Conservation (phyloP, 2,113 vertebrate genomes). For the Taxidea taxus region DNA sequence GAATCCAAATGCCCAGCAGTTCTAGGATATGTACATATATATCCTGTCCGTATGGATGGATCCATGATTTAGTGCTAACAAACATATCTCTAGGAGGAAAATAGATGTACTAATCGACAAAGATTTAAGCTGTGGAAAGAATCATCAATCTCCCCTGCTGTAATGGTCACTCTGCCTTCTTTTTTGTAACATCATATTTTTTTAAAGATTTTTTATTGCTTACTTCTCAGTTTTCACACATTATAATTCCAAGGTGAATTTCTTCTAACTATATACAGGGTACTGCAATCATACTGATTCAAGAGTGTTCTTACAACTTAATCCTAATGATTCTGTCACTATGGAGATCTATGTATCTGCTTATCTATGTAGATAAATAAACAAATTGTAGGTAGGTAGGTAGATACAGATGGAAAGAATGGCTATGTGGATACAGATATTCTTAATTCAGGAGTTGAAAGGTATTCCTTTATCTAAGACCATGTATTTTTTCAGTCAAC, state of each 20-base stretch:
- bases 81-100: conserved; percentile 71
- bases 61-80: conserved; percentile 76
- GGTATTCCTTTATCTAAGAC: not conserved
- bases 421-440: not conserved
- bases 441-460: not conserved
- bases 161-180: conserved; percentile 62
- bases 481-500: not conserved
- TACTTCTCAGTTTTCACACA: conserved; percentile 16
- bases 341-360: not conserved
- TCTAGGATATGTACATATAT: conserved; percentile 61
- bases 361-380: not conserved
- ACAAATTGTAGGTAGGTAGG: not conserved
- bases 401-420: not conserved
- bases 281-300: not conserved
- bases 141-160: conserved; percentile 72
- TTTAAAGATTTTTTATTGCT: conserved; percentile 48
- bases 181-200: conserved; percentile 22
- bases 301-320: conserved; percentile 3
- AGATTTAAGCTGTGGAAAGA: conserved; percentile 76
- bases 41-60: conserved; percentile 70
- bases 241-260: conserved; percentile 29
- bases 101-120: conserved; percentile 73
- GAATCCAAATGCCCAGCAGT: conserved; percentile 65
- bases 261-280: not conserved
- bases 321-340: not conserved